These are phyloP conservation scores for Stenichneumon culpator DNA, from an alignment of 2,888 invertebrate species.

Conservation along the genomic window DNA sequence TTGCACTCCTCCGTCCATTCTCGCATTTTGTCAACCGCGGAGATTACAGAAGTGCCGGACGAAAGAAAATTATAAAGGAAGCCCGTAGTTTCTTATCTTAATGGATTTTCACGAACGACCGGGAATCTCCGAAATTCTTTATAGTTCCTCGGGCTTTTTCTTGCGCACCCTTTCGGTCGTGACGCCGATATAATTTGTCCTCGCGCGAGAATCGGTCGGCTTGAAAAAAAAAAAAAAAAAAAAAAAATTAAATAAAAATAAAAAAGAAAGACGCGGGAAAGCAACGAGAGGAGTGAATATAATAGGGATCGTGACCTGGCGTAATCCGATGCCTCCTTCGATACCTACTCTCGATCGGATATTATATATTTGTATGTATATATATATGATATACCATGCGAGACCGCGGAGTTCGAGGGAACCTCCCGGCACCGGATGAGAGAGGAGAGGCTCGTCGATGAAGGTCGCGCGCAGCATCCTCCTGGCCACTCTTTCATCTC, in stretches of 20 bases:
- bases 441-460: constrained; percentile 47
- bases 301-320: constrained; percentile 79
- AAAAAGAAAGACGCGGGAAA: constrained; percentile 49
- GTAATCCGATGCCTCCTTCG: constrained; percentile 75
- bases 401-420: constrained; percentile 45
- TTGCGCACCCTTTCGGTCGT: constrained; percentile 53
- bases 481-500: constrained; percentile 59
- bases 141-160: constrained; percentile 13
- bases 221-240: neutral
- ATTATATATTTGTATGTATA: constrained; percentile 55
- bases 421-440: constrained; percentile 35
- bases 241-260: constrained; percentile 54
- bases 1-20: neutral
- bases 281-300: constrained; percentile 61
- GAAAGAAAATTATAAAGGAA: constrained; percentile 1
- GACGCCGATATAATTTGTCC: constrained; percentile 76
- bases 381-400: constrained; percentile 65
- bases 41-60: constrained; percentile 11
- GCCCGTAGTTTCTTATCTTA: constrained; percentile 33
- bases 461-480: constrained; percentile 62
- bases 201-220: constrained; percentile 50
- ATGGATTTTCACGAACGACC: constrained; percentile 24
- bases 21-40: constrained; percentile 22
- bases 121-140: constrained; percentile 28
- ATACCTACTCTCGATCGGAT: constrained; percentile 67